Base-by-base conservation (phyloP, 2,888 invertebrate species). In the Aleiodes alternator region DNA sequence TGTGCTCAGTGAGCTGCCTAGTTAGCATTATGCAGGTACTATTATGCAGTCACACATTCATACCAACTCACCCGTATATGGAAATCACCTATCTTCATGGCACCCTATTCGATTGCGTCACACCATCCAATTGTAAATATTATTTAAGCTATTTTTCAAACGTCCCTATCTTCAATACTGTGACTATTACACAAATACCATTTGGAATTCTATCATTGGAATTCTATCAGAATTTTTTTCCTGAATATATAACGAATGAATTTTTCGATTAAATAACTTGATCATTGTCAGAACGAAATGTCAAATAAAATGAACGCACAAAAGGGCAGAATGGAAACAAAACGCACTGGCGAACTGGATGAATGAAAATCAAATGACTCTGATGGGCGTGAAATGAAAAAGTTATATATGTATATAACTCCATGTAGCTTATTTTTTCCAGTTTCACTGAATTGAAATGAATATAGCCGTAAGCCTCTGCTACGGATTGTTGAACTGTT, bases 341-440 rank as follows among this genome's bases (percentile, higher is more conserved):
- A 73, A 61, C 38, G 59, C 23, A 53, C 38, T 12, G 57, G 23
- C 34, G 5, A 74, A 61, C 61, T 43, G 11, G 9, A 61, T 61
- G 69, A 73, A 73, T 73, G 73, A 59, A 51, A 73, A 73, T 73
- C 69, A 59, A 57, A 69, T 75, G 70, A 75, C 51, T 72, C 69
- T 16, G 64, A 64, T 64, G 23, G 59, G 76, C 75, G 55, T 77
- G 56, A 70, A 75, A 72, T 69, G 34, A 68, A 76, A 76, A 71
- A 38, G 61, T 76, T 69, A 43, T 50, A n/a, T 12, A 12, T 64
- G 48, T 12, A 23, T 43, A 64, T 34, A 61, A 3, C 31, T n/a
- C n/a, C n/a, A n/a, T 61, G 9, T 43, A 61, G 43, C 43, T 61
- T 61, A 61, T 23, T 61, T 59, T 59, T 48, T 16, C 34, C 55